Percentiles rank a stretch among this genome's conserved stretches.
Conservation (phyloP, 2,113 vertebrate species). For the Anhinga rufa region DNA sequence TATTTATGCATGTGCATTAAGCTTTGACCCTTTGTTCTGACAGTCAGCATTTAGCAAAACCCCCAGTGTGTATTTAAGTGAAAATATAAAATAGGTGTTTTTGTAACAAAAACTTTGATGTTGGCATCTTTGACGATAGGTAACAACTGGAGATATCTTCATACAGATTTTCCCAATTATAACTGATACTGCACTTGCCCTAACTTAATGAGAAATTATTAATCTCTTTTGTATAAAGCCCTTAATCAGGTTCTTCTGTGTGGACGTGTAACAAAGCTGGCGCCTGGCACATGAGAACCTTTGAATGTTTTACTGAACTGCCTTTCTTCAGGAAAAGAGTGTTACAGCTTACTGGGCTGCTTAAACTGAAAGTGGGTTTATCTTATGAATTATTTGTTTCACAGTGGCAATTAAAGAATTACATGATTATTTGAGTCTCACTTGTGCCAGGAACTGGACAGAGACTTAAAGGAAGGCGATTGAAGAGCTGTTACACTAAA, state of each 20-base stretch:
- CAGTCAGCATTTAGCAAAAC: conserved; percentile 24
- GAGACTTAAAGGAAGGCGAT: background rate
- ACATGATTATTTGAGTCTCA: background rate
- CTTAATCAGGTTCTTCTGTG: background rate
- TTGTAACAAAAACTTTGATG: conserved; percentile 11
- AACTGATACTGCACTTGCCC: background rate
- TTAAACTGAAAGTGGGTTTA: background rate
- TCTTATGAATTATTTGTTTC: background rate
- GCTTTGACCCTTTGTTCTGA: conserved; percentile 40
- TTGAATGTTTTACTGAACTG: background rate
- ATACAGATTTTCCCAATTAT: background rate
- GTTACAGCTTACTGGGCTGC: background rate
- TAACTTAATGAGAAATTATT: conserved; percentile 15
- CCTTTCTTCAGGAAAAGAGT: background rate
- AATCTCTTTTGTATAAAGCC: background rate
- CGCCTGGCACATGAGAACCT: background rate
- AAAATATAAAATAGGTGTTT: background rate
- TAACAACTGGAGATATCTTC: background rate
- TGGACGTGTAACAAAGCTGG: background rate
- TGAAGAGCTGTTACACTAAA: background rate
- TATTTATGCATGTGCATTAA: background rate
- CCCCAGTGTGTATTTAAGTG: background rate
- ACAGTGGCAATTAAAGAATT: background rate
- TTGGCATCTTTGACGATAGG: background rate
- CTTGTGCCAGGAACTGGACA: background rate